Base-by-base conservation (phyloP, 2,113 vertebrate genomes). In the Hassar affinis region DNA sequence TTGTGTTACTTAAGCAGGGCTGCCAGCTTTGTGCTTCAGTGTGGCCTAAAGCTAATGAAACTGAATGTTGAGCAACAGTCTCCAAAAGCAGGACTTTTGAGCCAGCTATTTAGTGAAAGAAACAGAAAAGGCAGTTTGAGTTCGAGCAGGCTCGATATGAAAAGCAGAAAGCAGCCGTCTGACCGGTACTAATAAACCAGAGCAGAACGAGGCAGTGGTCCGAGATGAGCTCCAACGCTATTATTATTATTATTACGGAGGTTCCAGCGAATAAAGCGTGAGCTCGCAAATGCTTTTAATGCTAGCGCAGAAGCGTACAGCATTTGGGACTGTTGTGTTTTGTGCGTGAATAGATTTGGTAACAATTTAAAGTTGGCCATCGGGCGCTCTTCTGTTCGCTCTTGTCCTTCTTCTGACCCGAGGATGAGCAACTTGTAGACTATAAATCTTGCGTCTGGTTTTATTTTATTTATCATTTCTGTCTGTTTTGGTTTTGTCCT, bases 341-440 rank as follows among this genome's bases (percentile, higher is more conserved):
- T 27, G 49, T 80, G 35, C 6, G 1, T 27, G 1, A 51, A 64
- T 78, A 47, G 38, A 84, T 78, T 84, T 84, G 75, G 45, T 47
- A 80, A 42, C 49, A 33, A 42, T 78, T 18, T 52, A 71, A 68
- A 78, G 45, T 45, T 22, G 35, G 10, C 52, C 71, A 35, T 15
- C 18, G 30, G 33, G 45, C 47, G 30, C n/a, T 64, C 18, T 77
- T 15, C 88, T 88, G 85, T 87, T 81, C 59, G 80, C 38, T 85
- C 86, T 88, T 90, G 92, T 91, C 90, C 88, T 88, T 81, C 74
- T 81, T 69, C 81, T 92, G 91, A 92, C 92, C 91, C 86, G 84
- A 59, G 81, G 86, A 86, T 88, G 84, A 87, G 77, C 83, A 66
- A 88, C 91, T 93, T 90, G 84, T 88, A 88, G 84, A 86, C 90